A percentile compares a stretch with the other conserved stretches of the same genome.
These are phyloP conservation scores for Gasterosteus nipponicus DNA, from an alignment of 2,113 vertebrate genomes.

Conservation along the genomic window DNA sequence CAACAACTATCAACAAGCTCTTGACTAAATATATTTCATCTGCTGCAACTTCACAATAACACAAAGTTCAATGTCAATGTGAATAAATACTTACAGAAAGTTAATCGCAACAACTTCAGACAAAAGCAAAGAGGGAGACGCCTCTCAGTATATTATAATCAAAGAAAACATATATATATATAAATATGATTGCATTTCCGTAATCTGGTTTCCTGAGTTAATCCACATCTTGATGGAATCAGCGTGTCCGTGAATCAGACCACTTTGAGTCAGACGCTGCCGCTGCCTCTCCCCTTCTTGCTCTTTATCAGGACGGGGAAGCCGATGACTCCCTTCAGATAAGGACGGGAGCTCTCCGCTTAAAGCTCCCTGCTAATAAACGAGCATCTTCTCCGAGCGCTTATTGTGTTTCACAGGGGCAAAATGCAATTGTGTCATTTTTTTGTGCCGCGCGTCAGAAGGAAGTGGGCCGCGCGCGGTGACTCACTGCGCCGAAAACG, in stretches of 20 bases:
- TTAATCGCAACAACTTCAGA: slow-evolving; percentile 33
- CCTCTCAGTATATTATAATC: slow-evolving; percentile 10
- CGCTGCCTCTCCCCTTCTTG: slow-evolving; percentile 33
- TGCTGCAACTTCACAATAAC: neutral
- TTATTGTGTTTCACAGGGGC: slow-evolving; percentile 74
- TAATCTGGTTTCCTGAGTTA: slow-evolving; percentile 62
- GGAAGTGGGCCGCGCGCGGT: slow-evolving; percentile 64
- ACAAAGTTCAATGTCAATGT: too few species aligned
- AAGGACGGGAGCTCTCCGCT: slow-evolving; percentile 62
- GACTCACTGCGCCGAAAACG: slow-evolving; percentile 69
- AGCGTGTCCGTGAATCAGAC: slow-evolving; percentile 65
- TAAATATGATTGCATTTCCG: slow-evolving; percentile 20
- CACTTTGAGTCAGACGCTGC: slow-evolving; percentile 44
- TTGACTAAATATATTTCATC: neutral
- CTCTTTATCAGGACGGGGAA: slow-evolving; percentile 60
- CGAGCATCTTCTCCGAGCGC: slow-evolving; percentile 73
- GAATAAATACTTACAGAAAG: neutral
- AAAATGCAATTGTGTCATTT: slow-evolving; percentile 78
- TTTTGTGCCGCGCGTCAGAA: slow-evolving; percentile 65
- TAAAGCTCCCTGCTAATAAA: slow-evolving; percentile 66
- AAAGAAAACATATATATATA: slow-evolving; percentile 13
- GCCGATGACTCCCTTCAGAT: slow-evolving; percentile 69
- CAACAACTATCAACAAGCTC: slow-evolving; percentile 6
- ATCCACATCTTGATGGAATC: slow-evolving; percentile 55
- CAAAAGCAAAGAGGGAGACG: slow-evolving; percentile 22